These are phyloP conservation scores for Lacanobia wlatinum DNA, from an alignment of 2,888 invertebrate genomes.

Conservation along the genomic window DNA sequence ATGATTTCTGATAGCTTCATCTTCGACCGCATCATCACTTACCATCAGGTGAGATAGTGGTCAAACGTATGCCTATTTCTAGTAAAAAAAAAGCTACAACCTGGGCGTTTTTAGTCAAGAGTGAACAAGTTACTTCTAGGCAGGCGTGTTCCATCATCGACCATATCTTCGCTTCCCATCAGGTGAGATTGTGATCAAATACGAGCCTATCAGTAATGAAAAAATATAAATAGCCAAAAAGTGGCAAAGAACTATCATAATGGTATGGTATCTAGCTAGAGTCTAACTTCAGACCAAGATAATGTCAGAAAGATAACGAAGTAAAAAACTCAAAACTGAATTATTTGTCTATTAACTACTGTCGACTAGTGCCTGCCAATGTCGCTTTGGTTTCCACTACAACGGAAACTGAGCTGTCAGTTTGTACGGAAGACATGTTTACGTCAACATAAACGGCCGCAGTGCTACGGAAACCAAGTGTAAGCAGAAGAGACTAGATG, in stretches of 20 bases:
- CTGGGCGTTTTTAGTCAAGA: no score
- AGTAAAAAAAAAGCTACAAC: no score
- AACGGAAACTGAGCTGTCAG: constrained; percentile 20
- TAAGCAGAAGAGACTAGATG: constrained; percentile 19
- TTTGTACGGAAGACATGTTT: constrained; percentile 19
- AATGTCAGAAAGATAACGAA: not conserved
- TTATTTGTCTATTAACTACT: not conserved
- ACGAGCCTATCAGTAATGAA: no score
- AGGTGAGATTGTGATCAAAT: no score
- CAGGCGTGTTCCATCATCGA: no score
- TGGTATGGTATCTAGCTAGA: not conserved
- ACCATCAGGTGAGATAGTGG: no score
- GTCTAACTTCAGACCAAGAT: not conserved
- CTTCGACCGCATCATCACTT: no score
- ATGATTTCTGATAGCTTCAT: not conserved
- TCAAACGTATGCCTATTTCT: no score
- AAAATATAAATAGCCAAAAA: no score
- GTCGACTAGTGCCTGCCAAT: not conserved
- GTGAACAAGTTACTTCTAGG: no score
- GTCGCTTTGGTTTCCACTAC: not conserved
- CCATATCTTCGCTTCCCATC: no score
- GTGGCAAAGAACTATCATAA: not conserved
- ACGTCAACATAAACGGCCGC: constrained; percentile 14
- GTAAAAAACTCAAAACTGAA: not conserved
- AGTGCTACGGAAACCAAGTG: constrained; percentile 22